Base-by-base conservation (phyloP, 2,888 invertebrate genomes). In the Neuroscelio doddi region DNA sequence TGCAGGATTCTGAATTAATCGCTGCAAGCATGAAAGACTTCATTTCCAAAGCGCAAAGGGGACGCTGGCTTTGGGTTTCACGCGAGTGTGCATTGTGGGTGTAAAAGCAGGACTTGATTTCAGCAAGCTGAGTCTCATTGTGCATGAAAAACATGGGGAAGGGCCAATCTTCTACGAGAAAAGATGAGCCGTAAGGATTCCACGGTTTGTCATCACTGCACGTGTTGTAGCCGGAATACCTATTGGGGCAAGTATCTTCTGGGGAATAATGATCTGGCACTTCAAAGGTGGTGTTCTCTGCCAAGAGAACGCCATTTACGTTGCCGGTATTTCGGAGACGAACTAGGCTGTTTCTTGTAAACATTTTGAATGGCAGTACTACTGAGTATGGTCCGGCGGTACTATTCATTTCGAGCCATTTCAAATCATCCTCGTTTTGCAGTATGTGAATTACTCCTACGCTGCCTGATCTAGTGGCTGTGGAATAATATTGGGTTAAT, bases 11-110 rank as follows among this genome's bases (percentile, higher is more conserved):
- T 1, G 94, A 91, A 82, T 94, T 91, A 0, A 93, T 91, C 1
- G 97, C 94, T 1, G 94, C 96, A 84, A 90, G 92, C 97, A 98
- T 98, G 75, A 94, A 93, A 0, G 93, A 89, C 68, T 90, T 90
- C 73, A 98, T 87, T 85, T 97, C 92, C 1, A 96, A 86, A n/a
- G 96, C 92, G 82, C 98, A 97, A 30, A 97, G 85, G 0, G 96
- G 92, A 68, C 91, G 87, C 12, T 88, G 85, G 5, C 85, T 83
- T 76, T 93, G 93, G 45, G 87, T 87, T 2, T 87, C 85, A 71
- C 86, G 87, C 63, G 92, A 88, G 49, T 87, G 87, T 64, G 90
- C 87, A 82, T 97, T 97, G 78, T 91, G 93, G 52, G 88, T 88
- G 70, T 76, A 81, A 82, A 85, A 89, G 72, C 89, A 90, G 1